Evolutionary conservation across 2,888 invertebrate species (phyloP).

Genomic region (Matsumyia berberina): DNA sequence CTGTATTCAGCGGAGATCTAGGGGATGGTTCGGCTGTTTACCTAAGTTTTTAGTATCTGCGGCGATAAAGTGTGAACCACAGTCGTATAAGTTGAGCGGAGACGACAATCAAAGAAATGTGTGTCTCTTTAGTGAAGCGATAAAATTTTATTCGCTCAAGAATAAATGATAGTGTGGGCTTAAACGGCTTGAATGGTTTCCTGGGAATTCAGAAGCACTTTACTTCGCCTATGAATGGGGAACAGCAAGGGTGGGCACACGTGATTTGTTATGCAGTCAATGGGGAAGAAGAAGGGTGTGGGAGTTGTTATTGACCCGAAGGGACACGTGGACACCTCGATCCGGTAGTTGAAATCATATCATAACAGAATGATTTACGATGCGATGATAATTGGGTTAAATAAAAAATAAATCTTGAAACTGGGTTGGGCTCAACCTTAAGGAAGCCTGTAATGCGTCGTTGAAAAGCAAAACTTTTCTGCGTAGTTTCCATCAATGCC

Average conservation of each 20-base stretch:
- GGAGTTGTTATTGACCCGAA: not conserved
- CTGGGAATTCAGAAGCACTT: not conserved
- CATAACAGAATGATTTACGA: constrained; percentile 14
- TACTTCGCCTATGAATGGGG: not conserved
- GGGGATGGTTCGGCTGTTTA: constrained; percentile 12
- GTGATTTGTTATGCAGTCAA: not conserved
- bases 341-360: not conserved
- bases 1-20: not conserved
- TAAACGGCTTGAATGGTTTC: no score
- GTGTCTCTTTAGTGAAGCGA: constrained; percentile 9
- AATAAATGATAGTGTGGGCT: not conserved
- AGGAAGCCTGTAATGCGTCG: no score
- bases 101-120: constrained; percentile 10
- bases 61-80: constrained; percentile 34
- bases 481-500: no score
- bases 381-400: constrained; percentile 5
- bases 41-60: constrained; percentile 35
- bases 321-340: not conserved
- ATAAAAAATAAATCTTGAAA: no score
- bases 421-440: no score
- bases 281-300: no score
- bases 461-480: no score
- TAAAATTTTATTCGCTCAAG: constrained; percentile 19
- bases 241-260: not conserved
- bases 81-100: constrained; percentile 3